These are phyloP conservation scores for Leucoma salicis DNA, from an alignment of 2,888 invertebrate genomes.

Conservation along the genomic window DNA sequence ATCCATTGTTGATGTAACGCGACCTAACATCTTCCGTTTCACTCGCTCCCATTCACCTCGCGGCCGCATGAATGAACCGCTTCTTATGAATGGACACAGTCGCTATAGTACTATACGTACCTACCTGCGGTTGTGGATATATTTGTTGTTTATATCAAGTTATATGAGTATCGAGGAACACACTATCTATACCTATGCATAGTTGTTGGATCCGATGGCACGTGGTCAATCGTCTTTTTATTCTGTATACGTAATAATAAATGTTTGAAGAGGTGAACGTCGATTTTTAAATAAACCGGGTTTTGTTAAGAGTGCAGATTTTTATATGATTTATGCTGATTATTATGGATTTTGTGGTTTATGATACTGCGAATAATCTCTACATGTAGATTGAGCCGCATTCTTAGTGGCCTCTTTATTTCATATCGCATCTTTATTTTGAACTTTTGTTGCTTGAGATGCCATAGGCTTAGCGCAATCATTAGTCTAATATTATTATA, in stretches of 20 bases:
- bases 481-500: too few species aligned
- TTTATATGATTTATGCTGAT: conserved; percentile 13
- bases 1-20: conserved; percentile 71
- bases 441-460: neutral
- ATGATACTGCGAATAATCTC: conserved; percentile 3
- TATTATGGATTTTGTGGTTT: conserved; percentile 3
- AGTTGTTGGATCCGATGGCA: conserved; percentile 49
- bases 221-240: conserved; percentile 62
- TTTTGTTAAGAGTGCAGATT: conserved; percentile 17
- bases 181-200: conserved; percentile 43
- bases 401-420: neutral
- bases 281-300: conserved; percentile 27
- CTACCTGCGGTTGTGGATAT: conserved; percentile 50
- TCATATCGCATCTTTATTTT: neutral
- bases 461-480: too few species aligned
- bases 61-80: conserved; percentile 77
- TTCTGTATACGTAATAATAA: conserved; percentile 47
- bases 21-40: conserved; percentile 67
- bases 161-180: conserved; percentile 47
- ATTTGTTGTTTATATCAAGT: conserved; percentile 56
- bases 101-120: conserved; percentile 75
- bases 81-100: conserved; percentile 80
- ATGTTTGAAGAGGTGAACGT: conserved; percentile 34
- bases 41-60: conserved; percentile 76
- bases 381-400: neutral